These are phyloP conservation scores for Ochlodes sylvanus DNA, from an alignment of 2,888 invertebrate genomes.

Conservation along the genomic window DNA sequence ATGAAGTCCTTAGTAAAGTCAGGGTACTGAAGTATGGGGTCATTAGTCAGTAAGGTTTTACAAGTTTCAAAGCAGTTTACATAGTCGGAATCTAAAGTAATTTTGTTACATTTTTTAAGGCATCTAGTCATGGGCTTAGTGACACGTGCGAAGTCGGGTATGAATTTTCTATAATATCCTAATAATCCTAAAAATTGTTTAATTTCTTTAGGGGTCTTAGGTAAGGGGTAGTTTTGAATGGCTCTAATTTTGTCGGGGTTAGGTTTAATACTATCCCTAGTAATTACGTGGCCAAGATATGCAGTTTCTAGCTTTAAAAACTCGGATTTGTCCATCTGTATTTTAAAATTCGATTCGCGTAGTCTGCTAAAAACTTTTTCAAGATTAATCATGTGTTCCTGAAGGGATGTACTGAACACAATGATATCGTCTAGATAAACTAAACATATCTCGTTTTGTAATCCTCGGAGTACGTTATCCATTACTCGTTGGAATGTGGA, in stretches of 20 bases:
- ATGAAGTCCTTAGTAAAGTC: slow-evolving; percentile 44
- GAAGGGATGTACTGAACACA: slow-evolving; percentile 47
- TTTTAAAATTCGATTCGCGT: slow-evolving; percentile 43
- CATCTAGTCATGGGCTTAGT: slow-evolving; percentile 40
- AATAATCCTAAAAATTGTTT: slow-evolving; percentile 49
- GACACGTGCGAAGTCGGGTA: slow-evolving; percentile 47
- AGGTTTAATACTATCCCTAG: slow-evolving; percentile 47
- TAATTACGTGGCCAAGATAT: slow-evolving; percentile 47
- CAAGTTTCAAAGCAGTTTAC: slow-evolving; percentile 42
- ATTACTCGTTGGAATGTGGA: slow-evolving; percentile 50
- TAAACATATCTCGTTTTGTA: slow-evolving; percentile 46
- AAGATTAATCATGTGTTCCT: slow-evolving; percentile 52
- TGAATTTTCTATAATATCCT: slow-evolving; percentile 50
- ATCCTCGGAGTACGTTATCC: slow-evolving; percentile 45
- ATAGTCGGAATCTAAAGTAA: slow-evolving; percentile 37
- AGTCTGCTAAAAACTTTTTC: slow-evolving; percentile 49
- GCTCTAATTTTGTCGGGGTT: slow-evolving; percentile 49
- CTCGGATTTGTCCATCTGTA: slow-evolving; percentile 56
- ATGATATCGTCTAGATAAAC: slow-evolving; percentile 53
- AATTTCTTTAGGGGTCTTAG: slow-evolving; percentile 47
- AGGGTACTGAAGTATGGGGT: slow-evolving; percentile 41
- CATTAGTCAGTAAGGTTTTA: slow-evolving; percentile 45
- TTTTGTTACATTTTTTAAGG: slow-evolving; percentile 41
- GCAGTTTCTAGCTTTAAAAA: slow-evolving; percentile 41
- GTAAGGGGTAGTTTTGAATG: slow-evolving; percentile 47